Evolutionary conservation across 1,140 invertebrate genomes (phyloP), one percentile per base, ranked within the genome.

Genomic region (Leptopilina boulardi): DNA sequence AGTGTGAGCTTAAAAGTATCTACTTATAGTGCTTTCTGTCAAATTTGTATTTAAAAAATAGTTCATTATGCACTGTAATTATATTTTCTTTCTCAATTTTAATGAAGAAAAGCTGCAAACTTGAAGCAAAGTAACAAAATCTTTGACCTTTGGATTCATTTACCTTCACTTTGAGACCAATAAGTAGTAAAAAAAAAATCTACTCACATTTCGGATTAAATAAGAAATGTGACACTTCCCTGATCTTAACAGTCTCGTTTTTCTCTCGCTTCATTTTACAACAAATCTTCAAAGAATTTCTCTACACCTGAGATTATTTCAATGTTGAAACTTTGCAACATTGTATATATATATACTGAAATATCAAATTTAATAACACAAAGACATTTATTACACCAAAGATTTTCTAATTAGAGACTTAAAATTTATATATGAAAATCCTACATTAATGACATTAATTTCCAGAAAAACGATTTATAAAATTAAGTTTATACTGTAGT

Each of bases 221-320:
- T 51, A n/a, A 51, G 47, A 18, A 51, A 51, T 51, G n/a, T 51
- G 47, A 51, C 47, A 51, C 47, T 51, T 51, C 15, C n/a, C 47
- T 51, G 47, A 51, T 51, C 47, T 51, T 51, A 51, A 51, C 47
- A 51, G 47, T 51, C 47, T 51, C 47, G 4, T n/a, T 51, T 51
- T 51, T 51, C 47, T 1, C 47, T 51, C 47, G 47, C 1, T 51
- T 51, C 47, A 18, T 51, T 51, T 51, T 51, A 18, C 47, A 51
- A n/a, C 47, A 18, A 51, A 51, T 51, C 47, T 51, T n/a, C 15
- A n/a, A 18, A 18, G 47, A 51, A 51, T 51, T 51, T 51, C 4
- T 18, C 4, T 18, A 51, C 47, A 47, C 42, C 42, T 47, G 13
- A 15, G 42, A 47, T 47, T n/a, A 47, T 47, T 51, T 51, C 18